Percentiles rank a stretch among this genome's conserved stretches.
These are phyloP conservation scores for Adrianichthys oophorus DNA, from an alignment of 2,797 vertebrate species.

Conservation along the genomic window DNA sequence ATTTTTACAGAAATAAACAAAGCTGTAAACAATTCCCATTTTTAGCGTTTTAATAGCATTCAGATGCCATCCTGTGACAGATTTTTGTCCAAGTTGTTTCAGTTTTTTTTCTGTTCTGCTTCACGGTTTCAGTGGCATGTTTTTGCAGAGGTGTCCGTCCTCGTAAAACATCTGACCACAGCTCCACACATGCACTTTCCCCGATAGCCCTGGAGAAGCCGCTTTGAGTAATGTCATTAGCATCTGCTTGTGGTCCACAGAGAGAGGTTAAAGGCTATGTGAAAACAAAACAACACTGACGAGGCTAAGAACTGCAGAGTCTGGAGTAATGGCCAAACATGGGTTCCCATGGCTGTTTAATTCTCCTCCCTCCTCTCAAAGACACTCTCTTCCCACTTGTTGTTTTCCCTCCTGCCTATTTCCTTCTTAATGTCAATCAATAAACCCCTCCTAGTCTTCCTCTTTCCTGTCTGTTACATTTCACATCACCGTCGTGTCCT, in stretches of 20 bases:
- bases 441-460: constrained; percentile 10
- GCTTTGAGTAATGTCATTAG: constrained; percentile 33
- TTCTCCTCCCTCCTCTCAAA: constrained; percentile 11
- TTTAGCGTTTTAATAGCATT: too few species aligned
- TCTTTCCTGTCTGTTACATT: not conserved
- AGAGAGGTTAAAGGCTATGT: constrained; percentile 50
- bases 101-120: not conserved
- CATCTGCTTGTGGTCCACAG: constrained; percentile 50
- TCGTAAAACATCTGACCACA: constrained; percentile 13
- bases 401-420: constrained; percentile 29
- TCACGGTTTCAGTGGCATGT: not conserved
- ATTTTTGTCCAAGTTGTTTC: not conserved
- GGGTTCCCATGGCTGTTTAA: constrained; percentile 53
- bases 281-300: constrained; percentile 54
- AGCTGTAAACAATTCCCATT: too few species aligned
- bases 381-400: not conserved
- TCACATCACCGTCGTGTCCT: too few species aligned
- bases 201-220: constrained; percentile 19
- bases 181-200: constrained; percentile 12
- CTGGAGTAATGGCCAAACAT: constrained; percentile 26
- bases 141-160: constrained; percentile 13
- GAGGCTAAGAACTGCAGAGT: constrained; percentile 36
- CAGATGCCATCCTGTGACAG: not conserved
- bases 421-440: constrained; percentile 10
- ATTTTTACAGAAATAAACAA: too few species aligned